Percentiles rank a stretch among this genome's conserved stretches.
Conservation (phyloP, 2,797 vertebrate species). For the Eutrigla gurnardus region DNA sequence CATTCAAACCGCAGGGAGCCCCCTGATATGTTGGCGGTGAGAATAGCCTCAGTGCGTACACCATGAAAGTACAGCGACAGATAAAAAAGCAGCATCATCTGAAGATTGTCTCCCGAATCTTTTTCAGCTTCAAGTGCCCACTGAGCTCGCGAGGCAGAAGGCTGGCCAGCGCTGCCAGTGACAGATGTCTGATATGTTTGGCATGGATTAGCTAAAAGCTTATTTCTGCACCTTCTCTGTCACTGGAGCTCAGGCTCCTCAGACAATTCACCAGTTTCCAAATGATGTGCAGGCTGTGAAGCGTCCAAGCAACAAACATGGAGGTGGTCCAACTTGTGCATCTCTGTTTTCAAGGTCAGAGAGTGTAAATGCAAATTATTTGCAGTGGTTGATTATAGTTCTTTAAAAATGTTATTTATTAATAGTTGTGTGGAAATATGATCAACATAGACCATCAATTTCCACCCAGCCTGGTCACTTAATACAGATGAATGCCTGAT, state of each 20-base stretch:
- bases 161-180: slow-evolving; percentile 72
- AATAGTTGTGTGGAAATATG: not conserved
- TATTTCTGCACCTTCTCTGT: slow-evolving; percentile 78
- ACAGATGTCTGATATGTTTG: slow-evolving; percentile 86
- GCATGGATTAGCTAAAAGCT: slow-evolving; percentile 79
- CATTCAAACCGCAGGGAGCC: slow-evolving; percentile 77
- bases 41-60: slow-evolving; percentile 46
- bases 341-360: slow-evolving; percentile 54
- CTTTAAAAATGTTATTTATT: not conserved
- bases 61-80: slow-evolving; percentile 45
- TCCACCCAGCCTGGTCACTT: not conserved
- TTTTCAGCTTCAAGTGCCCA: slow-evolving; percentile 65
- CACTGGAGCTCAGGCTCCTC: slow-evolving; percentile 69
- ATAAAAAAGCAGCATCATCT: slow-evolving; percentile 63
- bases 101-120: slow-evolving; percentile 74
- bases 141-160: slow-evolving; percentile 69
- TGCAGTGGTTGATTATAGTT: slow-evolving; percentile 7
- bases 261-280: slow-evolving; percentile 70
- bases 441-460: not conserved
- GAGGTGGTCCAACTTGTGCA: slow-evolving; percentile 48
- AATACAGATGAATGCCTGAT: slow-evolving; percentile 30
- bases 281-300: slow-evolving; percentile 64
- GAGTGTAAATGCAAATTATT: slow-evolving; percentile 9
- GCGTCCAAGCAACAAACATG: slow-evolving; percentile 53
- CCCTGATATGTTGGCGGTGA: slow-evolving; percentile 51